Base-by-base conservation (phyloP, 2,888 invertebrate species). In the Drosophila pullipes region DNA sequence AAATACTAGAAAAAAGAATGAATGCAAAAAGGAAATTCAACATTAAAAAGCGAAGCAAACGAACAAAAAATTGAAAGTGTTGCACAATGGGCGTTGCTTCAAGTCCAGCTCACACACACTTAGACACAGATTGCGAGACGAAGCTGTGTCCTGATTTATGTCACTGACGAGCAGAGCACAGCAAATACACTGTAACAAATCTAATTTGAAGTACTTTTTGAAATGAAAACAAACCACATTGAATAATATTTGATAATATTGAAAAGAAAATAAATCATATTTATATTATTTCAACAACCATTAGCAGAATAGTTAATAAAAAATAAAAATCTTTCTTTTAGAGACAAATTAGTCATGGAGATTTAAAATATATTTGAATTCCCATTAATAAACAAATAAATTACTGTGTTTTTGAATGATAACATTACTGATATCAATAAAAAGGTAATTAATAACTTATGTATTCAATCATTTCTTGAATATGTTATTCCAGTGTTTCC, bases 41-140 rank as follows among this genome's bases (percentile, higher is more conserved):
- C 41, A 44, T 18, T 31, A 5, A 69, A 68, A 28, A 64, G 41
- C 10, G 16, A 57, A 18, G 50, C 18, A 55, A 47, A 33, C 37
- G 49, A 31, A 44, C 22, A 62, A 66, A 79, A 85, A 88, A 85
- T 71, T 63, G 82, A 81, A 88, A 87, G 91, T 84, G 87, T 89
- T 84, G 87, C 90, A 84, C 81, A 81, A 88, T 89, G 87, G 87
- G 87, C 87, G 91, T 90, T 82, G 81, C 89, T 90, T 67, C 87
- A 82, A 82, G 78, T 79, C 73, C 65, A 70, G 52, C 57, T 60
- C 66, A 71, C 69, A 81, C 52, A 57, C 41, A 67, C 37, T 7
- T 6, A 6, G 6, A 30, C 30, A 30, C 55, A 66, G 44, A 66
- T 66, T 67, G 35, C 16, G 53, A 69, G 78, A 69, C 75, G 82